A percentile compares a stretch with the other conserved stretches of the same genome.
These are phyloP conservation scores for Phenganax stokvisi DNA, from an alignment of 92 coral and sea anemone genomes.

Conservation along the genomic window DNA sequence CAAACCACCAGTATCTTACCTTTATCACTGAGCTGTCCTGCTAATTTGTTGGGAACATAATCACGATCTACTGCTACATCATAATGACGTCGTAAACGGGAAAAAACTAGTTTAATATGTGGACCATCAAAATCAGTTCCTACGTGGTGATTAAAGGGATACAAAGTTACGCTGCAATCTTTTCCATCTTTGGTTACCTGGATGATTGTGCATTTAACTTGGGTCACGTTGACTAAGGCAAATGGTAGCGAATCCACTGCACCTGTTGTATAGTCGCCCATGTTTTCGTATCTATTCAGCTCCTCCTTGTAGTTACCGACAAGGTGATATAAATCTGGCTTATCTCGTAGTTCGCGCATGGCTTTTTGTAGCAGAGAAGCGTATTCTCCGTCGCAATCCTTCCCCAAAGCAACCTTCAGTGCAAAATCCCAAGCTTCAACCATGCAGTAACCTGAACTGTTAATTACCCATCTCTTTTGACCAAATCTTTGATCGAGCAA, in stretches of 20 bases:
- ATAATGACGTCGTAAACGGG: slow-evolving; percentile 27
- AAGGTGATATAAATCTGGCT: slow-evolving; percentile 23
- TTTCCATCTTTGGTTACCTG: slow-evolving; percentile 23
- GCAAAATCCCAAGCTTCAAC: slow-evolving; percentile 29
- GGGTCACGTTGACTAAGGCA: slow-evolving; percentile 11
- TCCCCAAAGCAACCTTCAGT: not conserved
- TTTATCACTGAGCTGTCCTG: not conserved
- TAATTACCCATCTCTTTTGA: slow-evolving; percentile 20
- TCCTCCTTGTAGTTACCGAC: slow-evolving; percentile 21
- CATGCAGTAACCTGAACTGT: slow-evolving; percentile 15
- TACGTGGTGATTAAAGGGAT: slow-evolving; percentile 18
- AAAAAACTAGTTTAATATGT: slow-evolving; percentile 18
- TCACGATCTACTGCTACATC: slow-evolving; percentile 15
- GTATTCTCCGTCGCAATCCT: slow-evolving; percentile 17
- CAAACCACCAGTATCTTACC: not conserved
- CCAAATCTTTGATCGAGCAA: not conserved
- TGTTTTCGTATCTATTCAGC: not conserved
- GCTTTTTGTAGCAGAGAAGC: not conserved
- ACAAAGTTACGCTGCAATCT: slow-evolving; percentile 22
- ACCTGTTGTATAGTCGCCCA: slow-evolving; percentile 17
- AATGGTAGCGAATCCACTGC: slow-evolving; percentile 26
- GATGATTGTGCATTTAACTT: slow-evolving; percentile 21
- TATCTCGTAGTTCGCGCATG: slow-evolving; percentile 5
- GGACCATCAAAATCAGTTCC: slow-evolving; percentile 22
- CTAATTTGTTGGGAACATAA: not conserved